Evolutionary conservation across 2,888 invertebrate genomes (phyloP).

Genomic region (Apodemia duryi): DNA sequence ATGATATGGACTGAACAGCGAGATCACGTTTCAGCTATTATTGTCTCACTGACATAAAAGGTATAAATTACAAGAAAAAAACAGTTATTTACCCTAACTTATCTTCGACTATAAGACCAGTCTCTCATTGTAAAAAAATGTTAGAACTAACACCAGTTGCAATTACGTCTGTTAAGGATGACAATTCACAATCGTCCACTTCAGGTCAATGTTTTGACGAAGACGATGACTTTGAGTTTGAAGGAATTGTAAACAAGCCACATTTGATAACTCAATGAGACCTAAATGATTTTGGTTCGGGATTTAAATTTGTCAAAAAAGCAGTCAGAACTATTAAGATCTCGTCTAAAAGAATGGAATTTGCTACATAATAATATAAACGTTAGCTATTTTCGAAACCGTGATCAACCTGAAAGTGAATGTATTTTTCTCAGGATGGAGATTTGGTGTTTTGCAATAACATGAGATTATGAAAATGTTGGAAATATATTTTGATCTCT

Average conservation of each 20-base stretch:
- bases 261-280: background rate
- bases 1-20: conserved; percentile 23
- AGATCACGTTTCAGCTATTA: conserved; percentile 14
- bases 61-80: no score
- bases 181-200: conserved; percentile 16
- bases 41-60: no score
- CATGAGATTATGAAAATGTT: no score
- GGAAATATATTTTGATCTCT: no score
- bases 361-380: background rate
- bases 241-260: conserved; percentile 8
- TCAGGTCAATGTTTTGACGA: conserved; percentile 12
- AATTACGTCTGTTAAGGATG: background rate
- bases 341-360: background rate
- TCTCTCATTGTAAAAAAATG: conserved; percentile 11
- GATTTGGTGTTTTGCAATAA: no score
- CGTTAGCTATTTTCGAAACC: background rate
- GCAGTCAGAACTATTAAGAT: background rate
- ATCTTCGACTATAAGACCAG: conserved; percentile 10
- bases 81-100: no score
- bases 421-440: no score
- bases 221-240: conserved; percentile 3
- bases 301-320: background rate
- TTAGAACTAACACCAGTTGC: background rate
- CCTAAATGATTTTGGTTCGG: background rate
- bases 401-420: no score